phyloP scores from a whole-genome alignment of 2,888 invertebrate genomes.

The Patella ulyssiponensis region DNA sequence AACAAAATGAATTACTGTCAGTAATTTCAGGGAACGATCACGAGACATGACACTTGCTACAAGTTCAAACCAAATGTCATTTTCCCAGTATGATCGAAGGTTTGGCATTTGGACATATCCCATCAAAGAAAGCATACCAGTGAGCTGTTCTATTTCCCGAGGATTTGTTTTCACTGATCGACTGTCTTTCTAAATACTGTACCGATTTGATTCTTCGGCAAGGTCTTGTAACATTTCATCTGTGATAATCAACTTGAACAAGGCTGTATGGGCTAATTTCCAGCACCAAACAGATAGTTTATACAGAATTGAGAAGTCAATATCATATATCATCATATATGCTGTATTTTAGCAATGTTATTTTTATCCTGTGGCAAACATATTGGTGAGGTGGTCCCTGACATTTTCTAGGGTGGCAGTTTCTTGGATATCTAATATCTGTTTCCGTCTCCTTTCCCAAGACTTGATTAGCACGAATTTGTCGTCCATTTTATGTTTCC shows the following conservation, averaged over 20 bases:
- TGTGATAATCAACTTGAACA: not conserved
- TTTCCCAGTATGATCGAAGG: constrained; percentile 30
- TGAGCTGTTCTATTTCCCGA: constrained; percentile 29
- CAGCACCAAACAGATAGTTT: no score
- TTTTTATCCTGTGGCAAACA: no score
- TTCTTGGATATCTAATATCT: no score
- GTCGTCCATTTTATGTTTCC: no score
- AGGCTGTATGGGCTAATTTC: no score
- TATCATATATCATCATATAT: no score
- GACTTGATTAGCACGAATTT: no score
- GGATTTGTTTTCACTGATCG: constrained; percentile 20
- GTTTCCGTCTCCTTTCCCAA: no score
- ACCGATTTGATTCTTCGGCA: constrained; percentile 12
- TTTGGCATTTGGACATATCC: constrained; percentile 27
- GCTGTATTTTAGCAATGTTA: no score
- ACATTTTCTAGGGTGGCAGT: no score
- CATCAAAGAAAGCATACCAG: constrained; percentile 28
- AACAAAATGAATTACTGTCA: constrained; percentile 22
- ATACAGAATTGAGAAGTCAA: no score
- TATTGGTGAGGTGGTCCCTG: no score
- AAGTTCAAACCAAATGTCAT: constrained; percentile 19
- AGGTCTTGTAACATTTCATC: not conserved
- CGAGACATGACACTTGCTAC: constrained; percentile 32
- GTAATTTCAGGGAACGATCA: constrained; percentile 27
- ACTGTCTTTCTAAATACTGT: constrained; percentile 17